phyloP scores from a whole-genome alignment of 2,797 vertebrate genomes.

The Sorex maritimensis region DNA sequence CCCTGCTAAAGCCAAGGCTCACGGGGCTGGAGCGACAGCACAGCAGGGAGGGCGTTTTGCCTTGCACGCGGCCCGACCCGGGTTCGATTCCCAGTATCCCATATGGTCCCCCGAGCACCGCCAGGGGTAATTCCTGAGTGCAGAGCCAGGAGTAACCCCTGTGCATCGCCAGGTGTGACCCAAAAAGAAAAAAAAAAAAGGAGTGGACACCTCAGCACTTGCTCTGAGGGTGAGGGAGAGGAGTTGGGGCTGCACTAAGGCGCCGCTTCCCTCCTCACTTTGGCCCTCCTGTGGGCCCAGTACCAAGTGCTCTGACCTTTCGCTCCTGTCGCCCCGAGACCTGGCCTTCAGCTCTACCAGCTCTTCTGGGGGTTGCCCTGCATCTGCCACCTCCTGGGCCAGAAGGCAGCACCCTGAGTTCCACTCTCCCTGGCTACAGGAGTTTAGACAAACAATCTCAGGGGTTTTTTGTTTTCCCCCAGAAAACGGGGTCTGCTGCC shows the following conservation, averaged over 20 bases:
- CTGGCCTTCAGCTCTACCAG: background rate
- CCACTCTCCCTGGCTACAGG: background rate
- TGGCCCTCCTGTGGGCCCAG: background rate
- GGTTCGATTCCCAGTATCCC: too few species aligned
- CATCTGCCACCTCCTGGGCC: background rate
- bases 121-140: too few species aligned
- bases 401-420: background rate
- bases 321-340: background rate
- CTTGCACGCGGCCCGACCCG: too few species aligned
- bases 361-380: background rate
- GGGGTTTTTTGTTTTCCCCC: background rate
- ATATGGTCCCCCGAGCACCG: too few species aligned
- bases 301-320: background rate
- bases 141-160: too few species aligned
- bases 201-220: too few species aligned
- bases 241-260: too few species aligned
- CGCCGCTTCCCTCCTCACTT: background rate
- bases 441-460: constrained; percentile 18
- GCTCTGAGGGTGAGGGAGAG: background rate
- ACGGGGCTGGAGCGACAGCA: background rate
- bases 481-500: background rate
- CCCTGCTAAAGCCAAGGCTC: background rate
- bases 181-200: too few species aligned
- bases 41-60: too few species aligned
- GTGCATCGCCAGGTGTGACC: too few species aligned